phyloP scores from a whole-genome alignment of 2,888 invertebrate genomes.

The Ptychoptera albimana region DNA sequence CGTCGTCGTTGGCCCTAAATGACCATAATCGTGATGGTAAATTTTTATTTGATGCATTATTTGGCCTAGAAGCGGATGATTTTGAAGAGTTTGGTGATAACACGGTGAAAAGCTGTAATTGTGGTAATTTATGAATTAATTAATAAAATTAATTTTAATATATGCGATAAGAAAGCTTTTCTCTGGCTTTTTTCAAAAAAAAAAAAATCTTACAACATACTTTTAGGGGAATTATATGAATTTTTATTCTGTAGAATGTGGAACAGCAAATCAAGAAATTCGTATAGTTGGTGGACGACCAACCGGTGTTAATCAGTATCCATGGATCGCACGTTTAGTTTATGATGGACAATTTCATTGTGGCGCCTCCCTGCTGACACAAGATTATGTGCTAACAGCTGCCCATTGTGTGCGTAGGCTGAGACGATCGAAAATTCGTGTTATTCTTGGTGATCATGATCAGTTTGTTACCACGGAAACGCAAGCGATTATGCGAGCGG shows the following conservation, averaged over 20 bases:
- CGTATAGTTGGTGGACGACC: constrained; percentile 74
- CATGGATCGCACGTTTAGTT: constrained; percentile 74
- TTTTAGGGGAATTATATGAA: neutral
- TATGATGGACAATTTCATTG: constrained; percentile 83
- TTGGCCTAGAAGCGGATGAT: constrained; percentile 45
- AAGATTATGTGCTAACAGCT: constrained; percentile 72
- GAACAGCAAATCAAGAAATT: constrained; percentile 68
- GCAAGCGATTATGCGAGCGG: constrained; percentile 65
- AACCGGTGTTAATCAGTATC: constrained; percentile 67
- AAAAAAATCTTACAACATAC: too few relatives aligned
- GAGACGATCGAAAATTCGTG: constrained; percentile 62
- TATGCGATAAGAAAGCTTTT: too few relatives aligned
- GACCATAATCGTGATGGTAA: constrained; percentile 38
- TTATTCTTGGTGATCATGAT: constrained; percentile 73
- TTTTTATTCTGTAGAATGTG: constrained; percentile 48
- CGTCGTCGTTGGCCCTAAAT: neutral
- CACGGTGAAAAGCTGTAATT: constrained; percentile 50
- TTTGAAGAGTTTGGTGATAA: constrained; percentile 41
- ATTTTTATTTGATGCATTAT: constrained; percentile 57
- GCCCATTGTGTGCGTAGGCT: constrained; percentile 75
- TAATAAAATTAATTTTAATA: too few relatives aligned
- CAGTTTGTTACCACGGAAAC: constrained; percentile 64
- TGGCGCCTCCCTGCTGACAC: constrained; percentile 66
- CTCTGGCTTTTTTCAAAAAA: too few relatives aligned
- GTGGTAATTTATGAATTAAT: constrained; percentile 42